Evolutionary conservation across 2,113 vertebrate genomes (phyloP).

Genomic region (Acrocephalus arundinaceus): DNA sequence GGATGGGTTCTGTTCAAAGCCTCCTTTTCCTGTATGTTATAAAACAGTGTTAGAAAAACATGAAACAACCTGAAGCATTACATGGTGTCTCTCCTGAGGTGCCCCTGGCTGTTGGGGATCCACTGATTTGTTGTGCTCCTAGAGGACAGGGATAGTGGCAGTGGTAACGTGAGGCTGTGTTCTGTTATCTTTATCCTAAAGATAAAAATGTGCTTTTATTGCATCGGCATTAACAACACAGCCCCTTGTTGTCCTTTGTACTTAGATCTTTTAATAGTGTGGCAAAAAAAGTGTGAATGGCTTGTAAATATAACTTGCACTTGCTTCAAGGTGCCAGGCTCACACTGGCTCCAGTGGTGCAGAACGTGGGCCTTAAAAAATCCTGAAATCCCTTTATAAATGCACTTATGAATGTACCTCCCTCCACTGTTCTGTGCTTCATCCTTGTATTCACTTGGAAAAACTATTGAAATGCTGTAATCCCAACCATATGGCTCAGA

Average conservation of each 20-base stretch:
- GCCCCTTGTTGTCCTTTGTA: not conserved
- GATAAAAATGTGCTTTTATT: not conserved
- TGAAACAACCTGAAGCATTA: not conserved
- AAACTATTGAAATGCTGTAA: not conserved
- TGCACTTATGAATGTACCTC: not conserved
- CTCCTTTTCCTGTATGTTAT: conserved; percentile 2
- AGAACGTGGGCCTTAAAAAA: not conserved
- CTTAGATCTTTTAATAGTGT: not conserved
- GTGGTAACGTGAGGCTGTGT: not conserved
- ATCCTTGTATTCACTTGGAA: conserved; percentile 2
- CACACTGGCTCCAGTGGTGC: not conserved
- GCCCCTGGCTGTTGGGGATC: not conserved
- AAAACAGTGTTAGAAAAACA: conserved; percentile 6
- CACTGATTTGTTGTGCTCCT: not conserved
- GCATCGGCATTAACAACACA: not conserved
- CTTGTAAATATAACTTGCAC: not conserved
- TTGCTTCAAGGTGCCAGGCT: not conserved
- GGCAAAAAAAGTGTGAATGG: not conserved
- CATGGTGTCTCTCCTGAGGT: not conserved
- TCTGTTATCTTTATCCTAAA: not conserved
- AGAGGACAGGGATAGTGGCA: not conserved
- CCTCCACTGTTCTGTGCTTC: not conserved
- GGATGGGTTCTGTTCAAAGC: not conserved
- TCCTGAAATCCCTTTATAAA: not conserved
- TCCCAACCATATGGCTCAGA: not conserved